Evolutionary conservation across 2,888 invertebrate genomes (phyloP), one percentile per base, ranked within the genome.

Genomic region (Metopia argyrocephala): DNA sequence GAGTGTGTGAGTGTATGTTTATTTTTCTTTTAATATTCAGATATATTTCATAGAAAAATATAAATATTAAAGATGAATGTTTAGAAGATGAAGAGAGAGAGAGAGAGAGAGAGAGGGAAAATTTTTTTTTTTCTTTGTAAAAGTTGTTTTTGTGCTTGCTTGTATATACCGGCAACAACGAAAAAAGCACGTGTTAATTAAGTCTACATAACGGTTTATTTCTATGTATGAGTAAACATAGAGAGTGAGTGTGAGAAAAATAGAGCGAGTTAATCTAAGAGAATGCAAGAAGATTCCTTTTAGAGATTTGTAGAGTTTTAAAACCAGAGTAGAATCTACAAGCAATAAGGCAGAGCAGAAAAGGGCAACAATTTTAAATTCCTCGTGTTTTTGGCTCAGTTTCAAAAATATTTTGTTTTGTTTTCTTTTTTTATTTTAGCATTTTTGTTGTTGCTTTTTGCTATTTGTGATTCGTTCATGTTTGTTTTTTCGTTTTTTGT

Each of bases 381-480:
- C 54, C 56, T 81, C 81, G 81, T 70, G 56, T 78, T 81, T 81
- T 81, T 81, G 81, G 81, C 81, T 78, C 74, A 21, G 81, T 74
- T 81, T 79, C 79, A 79, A 76, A 64, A 70, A 76, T 46, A 59
- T 74, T 64, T 50, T 54, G 45, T 69, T 27, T 9, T 20, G 25
- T 38, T 23, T 57, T 31, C 4, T 38, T 38, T 38, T 38, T 15
- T 38, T 38, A 4, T 2, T 38, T 38, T 38, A 3, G 15, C n/a
- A n/a, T n/a, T n/a, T 15, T 38, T 38, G 38, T 4, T 12, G 1
- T 38, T 38, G 7, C 12, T 31, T 38, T 76, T 59, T 56, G 50
- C 52, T 62, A 69, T 66, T 70, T 81, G 61, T 78, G 81, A 81
- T 81, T 81, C 78, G 81, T 56, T 78, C 61, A 48, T 70, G 66